Percentiles rank a stretch among this genome's conserved stretches.
Conservation (phyloP, 2,888 invertebrate genomes). For the Pammene aurita region DNA sequence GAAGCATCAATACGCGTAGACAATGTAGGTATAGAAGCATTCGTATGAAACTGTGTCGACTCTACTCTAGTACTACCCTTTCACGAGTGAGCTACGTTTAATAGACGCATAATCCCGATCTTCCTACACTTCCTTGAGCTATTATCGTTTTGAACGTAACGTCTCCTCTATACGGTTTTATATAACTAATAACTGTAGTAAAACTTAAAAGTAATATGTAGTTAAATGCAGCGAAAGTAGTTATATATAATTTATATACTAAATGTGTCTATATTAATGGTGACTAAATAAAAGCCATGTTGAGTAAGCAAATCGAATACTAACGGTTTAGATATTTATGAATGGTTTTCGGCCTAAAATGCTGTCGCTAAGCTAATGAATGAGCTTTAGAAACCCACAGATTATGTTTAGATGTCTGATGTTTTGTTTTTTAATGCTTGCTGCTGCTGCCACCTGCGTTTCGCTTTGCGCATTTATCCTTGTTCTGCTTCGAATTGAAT, state of each 20-base stretch:
- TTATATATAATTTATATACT: too few species aligned
- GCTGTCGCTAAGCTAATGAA: not conserved
- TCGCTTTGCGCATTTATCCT: too few species aligned
- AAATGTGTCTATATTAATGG: too few species aligned
- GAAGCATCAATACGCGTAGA: not conserved
- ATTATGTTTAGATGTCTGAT: too few species aligned
- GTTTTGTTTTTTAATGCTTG: too few species aligned
- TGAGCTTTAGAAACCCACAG: too few species aligned
- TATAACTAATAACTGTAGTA: not conserved
- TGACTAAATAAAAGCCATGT: too few species aligned
- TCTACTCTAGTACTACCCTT: constrained; percentile 45
- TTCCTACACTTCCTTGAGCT: constrained; percentile 51
- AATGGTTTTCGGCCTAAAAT: constrained; percentile 1
- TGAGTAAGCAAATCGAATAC: not conserved
- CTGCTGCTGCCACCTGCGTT: too few species aligned
- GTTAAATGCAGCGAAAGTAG: too few species aligned
- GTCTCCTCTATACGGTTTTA: constrained; percentile 27
- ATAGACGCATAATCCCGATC: constrained; percentile 58
- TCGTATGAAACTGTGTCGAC: constrained; percentile 27
- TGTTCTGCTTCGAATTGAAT: too few species aligned
- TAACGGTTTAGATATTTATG: constrained; percentile 19
- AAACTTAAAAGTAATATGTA: not conserved
- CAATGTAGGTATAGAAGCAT: constrained; percentile 21
- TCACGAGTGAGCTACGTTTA: constrained; percentile 66
- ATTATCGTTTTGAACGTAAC: constrained; percentile 27